Percentiles rank a stretch among this genome's conserved stretches.
Evolutionary conservation across 2,888 invertebrate genomes (phyloP).

Genomic region (Ophion slaviceki): DNA sequence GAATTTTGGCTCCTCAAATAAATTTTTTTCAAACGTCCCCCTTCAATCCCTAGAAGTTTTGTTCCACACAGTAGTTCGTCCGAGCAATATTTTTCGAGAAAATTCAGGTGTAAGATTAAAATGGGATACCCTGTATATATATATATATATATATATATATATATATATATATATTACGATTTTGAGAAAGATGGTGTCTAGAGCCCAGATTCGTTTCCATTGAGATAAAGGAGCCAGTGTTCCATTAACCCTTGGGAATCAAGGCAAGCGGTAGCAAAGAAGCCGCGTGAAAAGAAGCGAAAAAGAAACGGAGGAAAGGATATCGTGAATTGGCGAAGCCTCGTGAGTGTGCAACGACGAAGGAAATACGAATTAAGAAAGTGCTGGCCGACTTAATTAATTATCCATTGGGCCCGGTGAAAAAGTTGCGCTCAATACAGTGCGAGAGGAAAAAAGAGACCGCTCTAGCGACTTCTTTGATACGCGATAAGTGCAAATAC

Average conservation of each 20-base stretch:
- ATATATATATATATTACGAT: not conserved
- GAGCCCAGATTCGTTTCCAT: slow-evolving; percentile 22
- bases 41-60: no score
- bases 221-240: slow-evolving; percentile 17
- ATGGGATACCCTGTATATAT: no score
- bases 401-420: not conserved
- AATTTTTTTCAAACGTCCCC: no score
- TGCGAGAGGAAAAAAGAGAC: not conserved
- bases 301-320: not conserved
- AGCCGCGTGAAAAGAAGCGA: not conserved
- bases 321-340: slow-evolving; percentile 9
- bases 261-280: not conserved
- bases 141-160: not conserved
- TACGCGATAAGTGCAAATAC: no score
- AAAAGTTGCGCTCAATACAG: not conserved
- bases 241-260: slow-evolving; percentile 28
- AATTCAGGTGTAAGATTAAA: no score
- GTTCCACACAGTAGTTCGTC: no score
- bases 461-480: no score
- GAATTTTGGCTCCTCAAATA: no score
- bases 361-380: not conserved
- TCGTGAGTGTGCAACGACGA: not conserved
- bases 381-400: not conserved
- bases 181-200: not conserved
- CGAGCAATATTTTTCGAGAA: no score